These are phyloP conservation scores for Cyclophora punctaria DNA, from an alignment of 2,888 invertebrate genomes.

Conservation along the genomic window DNA sequence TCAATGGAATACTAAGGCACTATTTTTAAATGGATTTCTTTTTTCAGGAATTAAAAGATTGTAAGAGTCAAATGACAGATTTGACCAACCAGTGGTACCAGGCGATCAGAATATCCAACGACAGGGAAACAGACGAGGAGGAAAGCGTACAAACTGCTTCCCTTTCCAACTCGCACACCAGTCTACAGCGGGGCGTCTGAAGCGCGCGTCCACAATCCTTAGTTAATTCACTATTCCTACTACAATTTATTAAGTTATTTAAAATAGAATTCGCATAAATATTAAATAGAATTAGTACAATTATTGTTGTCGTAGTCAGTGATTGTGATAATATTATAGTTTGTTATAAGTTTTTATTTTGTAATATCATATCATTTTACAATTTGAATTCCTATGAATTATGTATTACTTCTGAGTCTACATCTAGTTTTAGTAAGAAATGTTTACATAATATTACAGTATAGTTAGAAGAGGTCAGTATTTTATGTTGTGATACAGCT, in stretches of 20 bases:
- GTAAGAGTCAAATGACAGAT: conserved; percentile 97
- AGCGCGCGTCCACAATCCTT: background rate
- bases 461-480: too few relatives aligned
- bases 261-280: background rate
- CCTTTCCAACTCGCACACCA: conserved; percentile 55
- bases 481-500: too few relatives aligned
- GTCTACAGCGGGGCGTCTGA: conserved; percentile 59
- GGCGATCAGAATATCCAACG: conserved; percentile 91
- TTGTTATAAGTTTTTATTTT: too few relatives aligned
- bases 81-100: conserved; percentile 98
- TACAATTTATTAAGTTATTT: background rate
- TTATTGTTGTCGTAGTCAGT: conserved; percentile 22
- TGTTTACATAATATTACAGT: too few relatives aligned
- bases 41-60: conserved; percentile 91
- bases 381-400: too few relatives aligned
- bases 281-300: too few relatives aligned
- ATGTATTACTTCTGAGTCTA: too few relatives aligned
- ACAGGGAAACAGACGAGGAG: conserved; percentile 88
- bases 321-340: conserved; percentile 24
- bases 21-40: background rate
- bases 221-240: background rate
- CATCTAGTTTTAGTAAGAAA: too few relatives aligned
- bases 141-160: conserved; percentile 56
- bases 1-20: background rate
- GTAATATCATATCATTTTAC: too few relatives aligned